These are phyloP conservation scores for Scytalopus superciliaris DNA, from an alignment of 2,113 vertebrate species.

Conservation along the genomic window DNA sequence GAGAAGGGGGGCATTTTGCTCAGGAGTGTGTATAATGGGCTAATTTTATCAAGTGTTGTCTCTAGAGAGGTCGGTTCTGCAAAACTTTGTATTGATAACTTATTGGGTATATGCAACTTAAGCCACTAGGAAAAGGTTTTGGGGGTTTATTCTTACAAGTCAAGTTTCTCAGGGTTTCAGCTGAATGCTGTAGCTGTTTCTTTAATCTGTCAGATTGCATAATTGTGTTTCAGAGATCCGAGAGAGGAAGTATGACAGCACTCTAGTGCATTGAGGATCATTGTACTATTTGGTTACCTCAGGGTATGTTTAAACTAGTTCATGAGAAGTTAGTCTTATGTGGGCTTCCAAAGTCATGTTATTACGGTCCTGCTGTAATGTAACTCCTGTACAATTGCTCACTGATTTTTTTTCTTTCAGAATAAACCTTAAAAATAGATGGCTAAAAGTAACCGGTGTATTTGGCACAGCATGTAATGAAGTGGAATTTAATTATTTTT, in stretches of 20 bases:
- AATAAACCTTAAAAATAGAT: neutral
- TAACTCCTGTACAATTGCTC: neutral
- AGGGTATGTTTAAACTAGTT: slow-evolving; percentile 42
- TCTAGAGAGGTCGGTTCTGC: neutral
- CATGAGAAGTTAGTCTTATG: neutral
- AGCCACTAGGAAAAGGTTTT: neutral
- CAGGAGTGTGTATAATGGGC: neutral
- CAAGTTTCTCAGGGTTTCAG: neutral
- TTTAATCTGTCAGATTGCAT: neutral
- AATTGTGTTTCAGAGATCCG: neutral
- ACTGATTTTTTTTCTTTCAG: neutral
- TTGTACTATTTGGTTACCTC: neutral
- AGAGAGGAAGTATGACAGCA: neutral
- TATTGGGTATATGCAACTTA: neutral
- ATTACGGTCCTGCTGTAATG: neutral
- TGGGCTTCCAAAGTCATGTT: neutral
- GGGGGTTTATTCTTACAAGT: neutral
- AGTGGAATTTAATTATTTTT: neutral
- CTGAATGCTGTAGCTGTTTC: neutral
- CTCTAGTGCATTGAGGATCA: neutral
- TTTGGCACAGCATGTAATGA: neutral
- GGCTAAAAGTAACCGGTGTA: neutral
- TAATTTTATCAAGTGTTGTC: neutral
- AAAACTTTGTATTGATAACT: neutral
- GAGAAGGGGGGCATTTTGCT: neutral